Evolutionary conservation across 1,140 invertebrate species (phyloP).

Genomic region (Habropoda laboriosa): DNA sequence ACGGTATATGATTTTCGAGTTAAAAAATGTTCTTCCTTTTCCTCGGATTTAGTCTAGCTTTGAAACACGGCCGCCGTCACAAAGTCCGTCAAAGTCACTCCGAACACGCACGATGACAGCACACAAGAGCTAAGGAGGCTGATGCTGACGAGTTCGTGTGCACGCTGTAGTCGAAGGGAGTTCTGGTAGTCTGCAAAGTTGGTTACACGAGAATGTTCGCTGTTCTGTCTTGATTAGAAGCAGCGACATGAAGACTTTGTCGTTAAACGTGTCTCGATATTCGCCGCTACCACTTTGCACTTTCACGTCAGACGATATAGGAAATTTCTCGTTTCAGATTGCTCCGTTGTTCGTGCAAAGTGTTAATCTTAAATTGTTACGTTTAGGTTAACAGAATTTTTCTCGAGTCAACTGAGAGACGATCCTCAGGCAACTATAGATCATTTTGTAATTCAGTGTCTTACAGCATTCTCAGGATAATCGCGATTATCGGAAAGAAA

Average conservation of each 20-base stretch:
- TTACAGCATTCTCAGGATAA: neutral
- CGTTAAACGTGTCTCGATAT: neutral
- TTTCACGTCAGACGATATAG: too few relatives aligned
- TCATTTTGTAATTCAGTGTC: neutral
- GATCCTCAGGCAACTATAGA: neutral
- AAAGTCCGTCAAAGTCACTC: conserved; percentile 39
- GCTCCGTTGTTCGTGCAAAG: neutral
- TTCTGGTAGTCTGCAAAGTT: conserved; percentile 53
- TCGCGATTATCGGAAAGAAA: too few relatives aligned
- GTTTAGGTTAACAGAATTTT: too few relatives aligned
- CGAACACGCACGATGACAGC: conserved; percentile 47
- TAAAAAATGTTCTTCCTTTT: too few relatives aligned
- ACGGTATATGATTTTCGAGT: too few relatives aligned
- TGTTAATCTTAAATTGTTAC: too few relatives aligned
- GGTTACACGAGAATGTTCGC: neutral
- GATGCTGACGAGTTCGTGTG: conserved; percentile 61
- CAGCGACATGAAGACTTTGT: neutral
- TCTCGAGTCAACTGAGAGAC: too few relatives aligned
- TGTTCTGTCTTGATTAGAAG: neutral
- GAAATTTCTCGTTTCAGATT: too few relatives aligned
- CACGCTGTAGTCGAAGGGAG: conserved; percentile 58
- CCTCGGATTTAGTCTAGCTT: neutral
- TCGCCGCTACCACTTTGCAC: neutral
- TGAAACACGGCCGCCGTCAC: conserved; percentile 33
- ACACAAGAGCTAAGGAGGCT: conserved; percentile 64